Base-by-base conservation (phyloP, 2,888 invertebrate genomes). In the Lacanobia wlatinum region DNA sequence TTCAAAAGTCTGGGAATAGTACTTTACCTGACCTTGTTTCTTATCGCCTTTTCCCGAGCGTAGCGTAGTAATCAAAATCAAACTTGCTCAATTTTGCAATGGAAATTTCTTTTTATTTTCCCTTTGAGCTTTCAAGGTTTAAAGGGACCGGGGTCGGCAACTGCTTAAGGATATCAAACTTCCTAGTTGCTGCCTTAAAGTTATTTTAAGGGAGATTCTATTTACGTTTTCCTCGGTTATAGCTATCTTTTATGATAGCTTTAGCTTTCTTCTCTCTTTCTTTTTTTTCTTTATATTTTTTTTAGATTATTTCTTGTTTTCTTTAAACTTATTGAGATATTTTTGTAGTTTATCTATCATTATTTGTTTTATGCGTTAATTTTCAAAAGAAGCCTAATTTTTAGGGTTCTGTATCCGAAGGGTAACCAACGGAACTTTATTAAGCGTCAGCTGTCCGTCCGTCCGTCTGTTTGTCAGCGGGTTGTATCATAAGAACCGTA, bases 51-150 rank as follows among this genome's bases (percentile, higher is more conserved):
- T 80, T 86, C 86, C 86, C 88, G 77, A 88, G 28, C 28, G 28
- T 28, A 28, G 2, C 92, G 90, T 88, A 90, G 88, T 92, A 90
- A 92, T 92, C 92, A 90, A 91, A 92, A 92, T 91, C 90, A 92
- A 93, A 92, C 90, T 91, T 91, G 87, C 83, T 84, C 87, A 87
- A 91, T 90, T 92, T 92, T 92, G 91, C 91, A 92, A 92, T 90
- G 91, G 92, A 89, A 94, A 94, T 94, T 89, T 89, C 89, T 92
- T 93, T 93, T 93, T 93, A 93, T 93, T 92, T 92, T 89, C 90
- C 90, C 91, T 93, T 92, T 91, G 91, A 92, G 91, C 90, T 89
- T 91, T 90, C 86, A 88, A 87, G 90, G 90, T 88, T 90, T 90
- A 88, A 90, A 89, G 88, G 88, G 87, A 78, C 85, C 72, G 86